Conservation (phyloP, 2,888 invertebrate genomes). For the Aphodius granarius region DNA sequence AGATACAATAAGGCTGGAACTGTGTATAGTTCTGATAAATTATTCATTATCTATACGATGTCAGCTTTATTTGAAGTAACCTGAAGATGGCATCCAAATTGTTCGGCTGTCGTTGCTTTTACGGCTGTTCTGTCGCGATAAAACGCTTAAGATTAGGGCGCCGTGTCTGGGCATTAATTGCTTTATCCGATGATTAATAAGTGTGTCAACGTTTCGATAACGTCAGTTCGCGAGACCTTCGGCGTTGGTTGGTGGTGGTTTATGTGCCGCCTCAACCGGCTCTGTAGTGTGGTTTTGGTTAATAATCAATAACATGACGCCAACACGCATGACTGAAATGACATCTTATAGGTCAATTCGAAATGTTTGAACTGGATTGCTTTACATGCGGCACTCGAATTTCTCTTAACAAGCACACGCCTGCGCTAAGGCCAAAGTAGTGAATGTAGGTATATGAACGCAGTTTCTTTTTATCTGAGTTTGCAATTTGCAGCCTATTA, state of each 20-base stretch:
- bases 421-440: background rate
- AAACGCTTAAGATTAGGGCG: slow-evolving; percentile 5
- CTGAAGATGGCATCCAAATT: background rate
- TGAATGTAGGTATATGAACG: background rate
- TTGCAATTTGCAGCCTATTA: too few species aligned
- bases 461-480: background rate
- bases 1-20: too few species aligned
- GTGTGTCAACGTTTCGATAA: slow-evolving; percentile 12
- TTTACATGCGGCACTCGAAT: background rate
- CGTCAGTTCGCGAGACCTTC: slow-evolving; percentile 2
- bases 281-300: slow-evolving; percentile 2
- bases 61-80: background rate
- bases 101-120: background rate
- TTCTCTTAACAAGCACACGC: background rate
- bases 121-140: background rate
- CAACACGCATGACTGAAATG: slow-evolving; percentile 9
- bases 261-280: background rate
- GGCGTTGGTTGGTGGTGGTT: background rate
- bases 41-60: background rate
- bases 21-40: too few species aligned
- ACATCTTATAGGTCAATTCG: slow-evolving; percentile 9
- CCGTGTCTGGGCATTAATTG: slow-evolving; percentile 9
- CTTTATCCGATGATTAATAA: slow-evolving; percentile 13
- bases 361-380: background rate
- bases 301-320: slow-evolving; percentile 10